Evolutionary conservation across 2,888 invertebrate genomes (phyloP).

Genomic region (Hypomecis atomaria): DNA sequence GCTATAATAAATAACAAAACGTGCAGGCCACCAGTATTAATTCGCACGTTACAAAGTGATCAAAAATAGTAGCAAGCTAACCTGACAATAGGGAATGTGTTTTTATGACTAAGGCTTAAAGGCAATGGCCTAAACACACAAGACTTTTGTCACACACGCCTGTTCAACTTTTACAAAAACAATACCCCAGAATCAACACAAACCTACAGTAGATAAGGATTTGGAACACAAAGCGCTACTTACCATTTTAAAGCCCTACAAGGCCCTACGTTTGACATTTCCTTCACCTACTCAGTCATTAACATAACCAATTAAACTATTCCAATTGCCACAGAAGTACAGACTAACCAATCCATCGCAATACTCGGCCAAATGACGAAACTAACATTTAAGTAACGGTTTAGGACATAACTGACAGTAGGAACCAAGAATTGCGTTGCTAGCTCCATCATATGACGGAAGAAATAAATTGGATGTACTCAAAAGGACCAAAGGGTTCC

Average conservation of each 20-base stretch:
- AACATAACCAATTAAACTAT: slow-evolving; percentile 40
- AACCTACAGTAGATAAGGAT: slow-evolving; percentile 1
- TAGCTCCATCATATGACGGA: neutral
- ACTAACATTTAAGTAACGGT: neutral
- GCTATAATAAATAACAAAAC: no score
- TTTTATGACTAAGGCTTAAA: neutral
- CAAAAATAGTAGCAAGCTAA: neutral
- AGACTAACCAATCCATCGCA: slow-evolving; percentile 20
- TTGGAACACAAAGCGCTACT: slow-evolving; percentile 26
- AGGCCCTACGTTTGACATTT: slow-evolving; percentile 24
- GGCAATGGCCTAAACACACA: slow-evolving; percentile 6
- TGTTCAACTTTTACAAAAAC: slow-evolving; percentile 10
- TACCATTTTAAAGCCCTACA: slow-evolving; percentile 28
- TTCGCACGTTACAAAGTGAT: no score
- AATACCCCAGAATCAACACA: slow-evolving; percentile 1
- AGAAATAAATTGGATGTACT: neutral
- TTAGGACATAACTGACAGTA: neutral
- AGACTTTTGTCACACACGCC: neutral
- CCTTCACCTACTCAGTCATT: slow-evolving; percentile 34
- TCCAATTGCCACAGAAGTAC: slow-evolving; percentile 41
- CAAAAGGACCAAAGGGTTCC: slow-evolving; percentile 9
- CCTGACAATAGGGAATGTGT: neutral
- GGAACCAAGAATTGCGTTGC: neutral
- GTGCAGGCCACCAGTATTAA: no score
- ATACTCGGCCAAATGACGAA: neutral